Evolutionary conservation across 2,113 vertebrate genomes (phyloP).

Genomic region (Chiloscyllium plagiosum): DNA sequence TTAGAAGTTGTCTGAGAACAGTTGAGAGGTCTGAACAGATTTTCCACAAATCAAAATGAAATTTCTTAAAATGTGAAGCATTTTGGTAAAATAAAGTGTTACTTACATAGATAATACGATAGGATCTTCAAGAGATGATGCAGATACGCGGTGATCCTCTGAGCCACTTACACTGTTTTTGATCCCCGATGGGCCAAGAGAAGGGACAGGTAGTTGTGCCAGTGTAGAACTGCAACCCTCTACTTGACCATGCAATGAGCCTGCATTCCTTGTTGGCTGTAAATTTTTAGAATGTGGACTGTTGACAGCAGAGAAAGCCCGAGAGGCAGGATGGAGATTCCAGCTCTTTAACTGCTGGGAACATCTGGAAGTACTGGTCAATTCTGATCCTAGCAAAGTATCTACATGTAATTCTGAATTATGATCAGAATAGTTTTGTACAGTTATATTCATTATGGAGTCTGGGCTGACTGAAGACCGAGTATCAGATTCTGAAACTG

Average conservation of each 20-base stretch:
- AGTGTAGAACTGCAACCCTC: conserved; percentile 59
- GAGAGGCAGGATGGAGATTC: conserved; percentile 46
- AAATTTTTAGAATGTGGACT: conserved; percentile 44
- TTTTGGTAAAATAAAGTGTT: neutral
- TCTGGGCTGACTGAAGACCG: conserved; percentile 65
- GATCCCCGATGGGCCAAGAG: conserved; percentile 46
- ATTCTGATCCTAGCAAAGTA: conserved; percentile 51
- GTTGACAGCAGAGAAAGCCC: conserved; percentile 26
- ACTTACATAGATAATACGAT: conserved; percentile 83
- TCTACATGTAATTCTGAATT: conserved; percentile 69
- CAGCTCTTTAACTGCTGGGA: conserved; percentile 46
- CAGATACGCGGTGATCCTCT: conserved; percentile 53
- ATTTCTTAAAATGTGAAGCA: neutral
- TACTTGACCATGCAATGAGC: conserved; percentile 55
- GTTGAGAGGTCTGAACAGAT: neutral
- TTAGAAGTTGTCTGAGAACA: neutral
- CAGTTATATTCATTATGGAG: conserved; percentile 60
- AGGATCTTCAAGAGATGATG: conserved; percentile 72
- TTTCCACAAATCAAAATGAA: neutral
- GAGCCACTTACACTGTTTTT: conserved; percentile 49
- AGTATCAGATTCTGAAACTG: conserved; percentile 45
- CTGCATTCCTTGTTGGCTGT: conserved; percentile 44
- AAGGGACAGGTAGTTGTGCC: conserved; percentile 53
- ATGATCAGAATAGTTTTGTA: conserved; percentile 59
- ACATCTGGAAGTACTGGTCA: conserved; percentile 47